These are phyloP conservation scores for Lysiphlebus fabarum DNA, from an alignment of 1,140 invertebrate genomes.

Conservation along the genomic window DNA sequence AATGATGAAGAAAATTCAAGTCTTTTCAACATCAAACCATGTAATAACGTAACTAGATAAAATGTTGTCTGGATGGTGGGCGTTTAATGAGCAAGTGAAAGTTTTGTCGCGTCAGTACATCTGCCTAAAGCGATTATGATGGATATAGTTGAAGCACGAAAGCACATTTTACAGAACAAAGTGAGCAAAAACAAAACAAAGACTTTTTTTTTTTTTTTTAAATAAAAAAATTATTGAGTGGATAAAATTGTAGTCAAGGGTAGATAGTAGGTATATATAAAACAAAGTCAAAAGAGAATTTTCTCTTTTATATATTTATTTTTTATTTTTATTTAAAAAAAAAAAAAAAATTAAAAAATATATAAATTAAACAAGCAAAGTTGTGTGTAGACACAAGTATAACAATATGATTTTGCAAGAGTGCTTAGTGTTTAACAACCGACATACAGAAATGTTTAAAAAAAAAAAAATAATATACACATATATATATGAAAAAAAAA, in stretches of 20 bases:
- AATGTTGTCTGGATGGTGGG: background rate
- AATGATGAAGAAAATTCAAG: too few species aligned
- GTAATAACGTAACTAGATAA: background rate
- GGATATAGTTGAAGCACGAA: constrained; percentile 33
- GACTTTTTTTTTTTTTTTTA: too few species aligned
- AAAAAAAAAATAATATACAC: background rate
- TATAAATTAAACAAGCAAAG: too few species aligned
- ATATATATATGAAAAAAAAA: constrained; percentile 6
- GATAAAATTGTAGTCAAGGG: constrained; percentile 4
- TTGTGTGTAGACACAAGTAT: too few species aligned
- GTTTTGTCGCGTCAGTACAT: constrained; percentile 22
- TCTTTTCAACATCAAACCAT: background rate
- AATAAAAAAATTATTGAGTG: background rate
- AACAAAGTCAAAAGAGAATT: constrained; percentile 13
- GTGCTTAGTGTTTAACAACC: too few species aligned
- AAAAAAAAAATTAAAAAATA: too few species aligned
- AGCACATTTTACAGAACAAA: background rate
- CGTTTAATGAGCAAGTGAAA: constrained; percentile 20
- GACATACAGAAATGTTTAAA: too few species aligned
- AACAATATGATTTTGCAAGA: too few species aligned
- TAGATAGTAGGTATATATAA: constrained; percentile 5
- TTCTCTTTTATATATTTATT: constrained; percentile 7
- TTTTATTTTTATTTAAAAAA: too few species aligned
- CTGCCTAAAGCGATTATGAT: constrained; percentile 42
- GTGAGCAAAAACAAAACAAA: constrained; percentile 1